Base-by-base conservation (phyloP, 92 coral and sea anemone species). In the Palythoa heliodiscus region DNA sequence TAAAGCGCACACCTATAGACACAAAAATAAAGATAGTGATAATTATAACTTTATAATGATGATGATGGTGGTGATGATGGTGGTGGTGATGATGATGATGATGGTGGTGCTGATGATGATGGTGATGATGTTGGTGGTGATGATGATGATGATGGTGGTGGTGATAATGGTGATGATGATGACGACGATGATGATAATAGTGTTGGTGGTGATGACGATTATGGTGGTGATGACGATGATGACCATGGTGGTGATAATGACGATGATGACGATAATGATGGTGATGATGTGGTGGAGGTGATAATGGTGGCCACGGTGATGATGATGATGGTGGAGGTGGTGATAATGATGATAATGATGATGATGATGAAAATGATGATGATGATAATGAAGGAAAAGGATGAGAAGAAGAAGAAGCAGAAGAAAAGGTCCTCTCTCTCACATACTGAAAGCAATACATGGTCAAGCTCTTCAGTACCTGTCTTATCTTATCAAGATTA, bases 1-100 rank as follows among this genome's bases (percentile, higher is more conserved):
- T n/a, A 96, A 77, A 11, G 91, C 92, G 12, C 96, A 92, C 2
- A 96, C 95, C 98, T 96, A 52, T 25, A 2, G 10, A 25, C 11
- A 19, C 37, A 69, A 69, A 69, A 29, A 29, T 25, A 0, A 10
- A 29, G 3, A 12, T 69, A 69, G 19, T 69, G 10, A 13, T 11
- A 25, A 69, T 37, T 2, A 69, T n/a, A n/a, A n/a, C n/a, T n/a
- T n/a, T n/a, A n/a, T 25, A 25, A 69, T 29, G 11, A 69, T 14
- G 12, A 64, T 64, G 12, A 19, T 5, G 19, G 20, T 57, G 64
- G 14, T 13, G 11, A 43, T 43, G 48, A 43, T 7, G 48, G 3
- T 43, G 48, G 3, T 7, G 48, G 3, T 43, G 48, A 43, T 43
- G 5, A 43, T 43, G 8, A 43, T 43, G 48, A 43, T 43, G 48